phyloP scores from a whole-genome alignment of 1,140 invertebrate species.

The Batillaria attramentaria region DNA sequence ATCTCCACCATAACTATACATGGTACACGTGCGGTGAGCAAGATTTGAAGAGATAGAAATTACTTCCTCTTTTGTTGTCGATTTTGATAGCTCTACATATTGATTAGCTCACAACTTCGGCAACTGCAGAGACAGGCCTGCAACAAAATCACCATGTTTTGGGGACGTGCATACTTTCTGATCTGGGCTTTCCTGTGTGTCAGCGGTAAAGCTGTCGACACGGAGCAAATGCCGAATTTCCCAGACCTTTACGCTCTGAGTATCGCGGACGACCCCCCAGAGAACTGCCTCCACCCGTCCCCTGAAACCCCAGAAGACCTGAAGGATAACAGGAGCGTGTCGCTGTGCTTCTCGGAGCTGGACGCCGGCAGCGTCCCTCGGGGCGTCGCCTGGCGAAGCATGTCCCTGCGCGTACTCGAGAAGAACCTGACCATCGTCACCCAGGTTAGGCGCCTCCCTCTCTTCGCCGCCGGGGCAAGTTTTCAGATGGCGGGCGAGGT shows the following conservation, averaged over 20 bases:
- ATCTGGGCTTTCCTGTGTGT: too few relatives aligned
- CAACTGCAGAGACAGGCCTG: too few relatives aligned
- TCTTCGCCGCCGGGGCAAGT: slow-evolving; percentile 9
- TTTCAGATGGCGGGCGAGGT: slow-evolving; percentile 10
- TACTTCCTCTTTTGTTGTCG: too few relatives aligned
- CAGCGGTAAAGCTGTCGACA: too few relatives aligned
- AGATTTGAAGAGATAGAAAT: too few relatives aligned
- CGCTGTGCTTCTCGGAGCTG: slow-evolving; percentile 10
- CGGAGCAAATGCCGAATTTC: neutral
- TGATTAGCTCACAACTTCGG: too few relatives aligned
- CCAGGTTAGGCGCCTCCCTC: neutral
- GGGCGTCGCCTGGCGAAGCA: slow-evolving; percentile 1
- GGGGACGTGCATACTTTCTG: too few relatives aligned
- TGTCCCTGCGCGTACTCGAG: neutral
- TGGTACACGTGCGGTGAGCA: too few relatives aligned
- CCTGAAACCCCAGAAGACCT: neutral
- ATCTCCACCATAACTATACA: too few relatives aligned
- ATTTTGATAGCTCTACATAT: too few relatives aligned
- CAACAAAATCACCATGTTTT: too few relatives aligned
- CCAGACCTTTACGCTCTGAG: slow-evolving; percentile 19
- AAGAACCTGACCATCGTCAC: neutral
- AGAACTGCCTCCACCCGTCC: neutral
- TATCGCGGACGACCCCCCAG: neutral
- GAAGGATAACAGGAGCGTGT: neutral
- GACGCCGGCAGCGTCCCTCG: neutral